phyloP scores from a whole-genome alignment of 2,113 vertebrate species.

The Aldabrachelys gigantea region DNA sequence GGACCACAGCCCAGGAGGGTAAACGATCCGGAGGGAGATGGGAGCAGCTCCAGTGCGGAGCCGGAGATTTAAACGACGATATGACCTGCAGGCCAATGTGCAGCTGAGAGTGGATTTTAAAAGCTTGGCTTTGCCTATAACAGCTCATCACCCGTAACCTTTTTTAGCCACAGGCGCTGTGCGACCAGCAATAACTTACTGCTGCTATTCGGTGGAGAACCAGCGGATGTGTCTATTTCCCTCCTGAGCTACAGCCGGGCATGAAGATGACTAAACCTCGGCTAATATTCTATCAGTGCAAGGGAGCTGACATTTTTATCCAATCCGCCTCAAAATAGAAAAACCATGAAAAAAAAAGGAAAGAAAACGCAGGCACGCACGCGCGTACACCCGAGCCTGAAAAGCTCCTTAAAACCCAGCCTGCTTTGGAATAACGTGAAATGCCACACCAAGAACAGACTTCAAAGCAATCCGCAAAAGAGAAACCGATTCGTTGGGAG shows the following conservation, averaged over 20 bases:
- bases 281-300: not conserved
- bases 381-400: not conserved
- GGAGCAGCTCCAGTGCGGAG: not conserved
- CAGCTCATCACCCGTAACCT: not conserved
- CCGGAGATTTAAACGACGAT: not conserved
- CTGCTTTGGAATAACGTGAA: rapidly evolving
- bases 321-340: not conserved
- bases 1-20: not conserved
- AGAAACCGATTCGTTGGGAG: not conserved
- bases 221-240: not conserved
- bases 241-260: not conserved
- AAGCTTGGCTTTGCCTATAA: not conserved
- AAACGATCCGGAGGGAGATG: not conserved
- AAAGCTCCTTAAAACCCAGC: not conserved
- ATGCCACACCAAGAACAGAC: rapidly evolving
- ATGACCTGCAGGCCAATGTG: not conserved
- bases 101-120: not conserved
- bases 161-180: not conserved
- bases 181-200: not conserved
- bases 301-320: not conserved
- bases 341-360: not conserved
- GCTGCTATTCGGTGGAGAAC: not conserved
- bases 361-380: too few relatives aligned
- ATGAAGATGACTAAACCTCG: not conserved
- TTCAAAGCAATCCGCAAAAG: not conserved